Conservation (phyloP, 2,797 vertebrate genomes). For the Thripadectes ignobilis region DNA sequence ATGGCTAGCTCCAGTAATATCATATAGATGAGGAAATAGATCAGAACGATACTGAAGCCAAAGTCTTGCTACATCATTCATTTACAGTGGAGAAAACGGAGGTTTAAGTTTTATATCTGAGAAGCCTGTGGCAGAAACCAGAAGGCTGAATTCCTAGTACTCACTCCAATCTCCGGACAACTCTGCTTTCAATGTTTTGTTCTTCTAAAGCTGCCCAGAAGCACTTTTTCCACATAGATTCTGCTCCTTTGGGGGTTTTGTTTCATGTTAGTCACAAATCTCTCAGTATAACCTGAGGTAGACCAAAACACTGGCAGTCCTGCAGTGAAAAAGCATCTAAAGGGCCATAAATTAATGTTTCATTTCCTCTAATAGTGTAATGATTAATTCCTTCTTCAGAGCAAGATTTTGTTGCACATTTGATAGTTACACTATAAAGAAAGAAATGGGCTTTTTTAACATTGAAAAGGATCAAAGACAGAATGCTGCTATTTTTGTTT, state of each 20-base stretch:
- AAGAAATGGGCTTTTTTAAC: neutral
- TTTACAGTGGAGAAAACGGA: neutral
- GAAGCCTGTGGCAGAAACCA: neutral
- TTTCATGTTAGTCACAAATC: conserved; percentile 56
- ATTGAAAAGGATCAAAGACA: conserved; percentile 35
- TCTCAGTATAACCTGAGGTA: conserved; percentile 30
- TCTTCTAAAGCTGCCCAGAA: conserved; percentile 9
- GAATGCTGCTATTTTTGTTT: conserved; percentile 44
- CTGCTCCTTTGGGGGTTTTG: conserved; percentile 24
- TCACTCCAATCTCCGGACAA: neutral
- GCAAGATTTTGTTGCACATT: conserved; percentile 27
- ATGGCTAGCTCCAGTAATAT: neutral
- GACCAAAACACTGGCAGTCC: conserved; percentile 21
- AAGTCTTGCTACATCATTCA: neutral
- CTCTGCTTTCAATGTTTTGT: neutral
- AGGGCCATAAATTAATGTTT: conserved; percentile 59
- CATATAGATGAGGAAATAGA: neutral
- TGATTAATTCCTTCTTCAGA: conserved; percentile 59
- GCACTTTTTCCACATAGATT: conserved; percentile 25
- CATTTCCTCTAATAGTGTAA: conserved; percentile 65
- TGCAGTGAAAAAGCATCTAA: conserved; percentile 42
- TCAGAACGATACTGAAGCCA: neutral
- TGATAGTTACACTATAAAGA: conserved; percentile 22
- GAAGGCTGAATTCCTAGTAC: neutral
- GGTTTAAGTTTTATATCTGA: neutral